Evolutionary conservation across 1,140 invertebrate species (phyloP), one percentile per base, ranked within the genome.

Genomic region (Diploscapter pachys): DNA sequence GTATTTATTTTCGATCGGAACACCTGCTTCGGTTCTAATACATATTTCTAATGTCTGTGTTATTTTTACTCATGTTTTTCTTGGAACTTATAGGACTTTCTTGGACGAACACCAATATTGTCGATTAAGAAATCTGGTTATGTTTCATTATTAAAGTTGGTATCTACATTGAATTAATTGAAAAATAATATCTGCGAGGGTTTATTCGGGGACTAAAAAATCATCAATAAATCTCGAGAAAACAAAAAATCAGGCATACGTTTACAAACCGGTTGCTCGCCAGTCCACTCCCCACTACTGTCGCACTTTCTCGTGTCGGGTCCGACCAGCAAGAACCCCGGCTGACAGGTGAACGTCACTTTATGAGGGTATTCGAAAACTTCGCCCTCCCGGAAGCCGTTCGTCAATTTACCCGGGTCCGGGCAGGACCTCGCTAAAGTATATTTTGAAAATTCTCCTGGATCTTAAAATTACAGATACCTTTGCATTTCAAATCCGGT

Each of bases 401-500:
- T 93, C 0, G 91, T 87, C 6, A 96, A 92, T 82, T 94, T 92
- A 0, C 91, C 91, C 0, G 95, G 95, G 73, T 91, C 89, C 0
- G 92, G 92, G 84, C 95, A 97, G 52, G 91, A 91, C 66, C 91
- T 88, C 48, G 93, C 93, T 93, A 83, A 31, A 79, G n/a, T n/a
- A 78, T 8, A 70, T 61, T 62, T 64, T 31, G 0, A 76, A 70
- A n/a, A 78, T 78, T 11, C 71, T 72, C 48, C 3, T 6, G 53
- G 49, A 57, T 65, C 13, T 71, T 53, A 63, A 51, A 73, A 9
- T 75, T 55, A 61, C 78, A 90, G 90, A 92, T 88, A 92, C 95
- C 93, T 89, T 94, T 92, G 82, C 96, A 98, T 56, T 91, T 91
- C 71, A 98, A 92, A 81, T 96, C 93, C 1, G 95, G 95, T 11